Evolutionary conservation across 2,113 vertebrate species (phyloP).

Genomic region (Desmodus rotundus): DNA sequence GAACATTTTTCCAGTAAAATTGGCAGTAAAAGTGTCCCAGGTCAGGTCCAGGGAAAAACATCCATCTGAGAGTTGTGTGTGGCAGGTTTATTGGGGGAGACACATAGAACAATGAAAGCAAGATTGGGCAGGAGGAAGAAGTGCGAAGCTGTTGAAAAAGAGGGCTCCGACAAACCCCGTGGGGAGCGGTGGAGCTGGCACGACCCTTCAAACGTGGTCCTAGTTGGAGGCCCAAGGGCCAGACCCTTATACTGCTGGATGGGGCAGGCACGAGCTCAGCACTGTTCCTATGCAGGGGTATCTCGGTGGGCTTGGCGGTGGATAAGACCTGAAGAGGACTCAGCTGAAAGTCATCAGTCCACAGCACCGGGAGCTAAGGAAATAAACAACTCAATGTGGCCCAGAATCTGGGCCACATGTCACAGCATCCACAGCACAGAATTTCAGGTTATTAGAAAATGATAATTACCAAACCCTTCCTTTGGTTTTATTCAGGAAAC

Average conservation of each 20-base stretch:
- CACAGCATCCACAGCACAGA: not conserved
- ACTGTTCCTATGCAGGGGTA: too few species aligned
- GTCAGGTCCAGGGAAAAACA: not conserved
- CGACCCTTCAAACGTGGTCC: not conserved
- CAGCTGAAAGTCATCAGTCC: not conserved
- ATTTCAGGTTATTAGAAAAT: not conserved
- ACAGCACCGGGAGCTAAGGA: accelerated
- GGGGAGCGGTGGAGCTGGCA: accelerated
- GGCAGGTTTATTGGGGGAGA: too few species aligned
- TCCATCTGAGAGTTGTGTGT: not conserved
- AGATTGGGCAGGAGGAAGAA: not conserved
- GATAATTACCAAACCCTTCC: not conserved
- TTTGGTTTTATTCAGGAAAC: not conserved
- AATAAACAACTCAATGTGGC: not conserved
- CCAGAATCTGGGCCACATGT: not conserved
- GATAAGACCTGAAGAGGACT: not conserved
- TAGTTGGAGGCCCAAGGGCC: not conserved
- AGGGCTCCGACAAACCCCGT: not conserved
- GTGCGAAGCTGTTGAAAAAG: not conserved
- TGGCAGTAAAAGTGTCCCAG: not conserved
- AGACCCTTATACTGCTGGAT: not conserved
- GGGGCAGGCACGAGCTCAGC: not conserved
- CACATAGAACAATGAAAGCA: not conserved
- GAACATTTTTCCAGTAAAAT: not conserved
- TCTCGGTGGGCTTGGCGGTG: not conserved